phyloP scores from a whole-genome alignment of 2,113 vertebrate genomes.

The Muntiacus reevesi region DNA sequence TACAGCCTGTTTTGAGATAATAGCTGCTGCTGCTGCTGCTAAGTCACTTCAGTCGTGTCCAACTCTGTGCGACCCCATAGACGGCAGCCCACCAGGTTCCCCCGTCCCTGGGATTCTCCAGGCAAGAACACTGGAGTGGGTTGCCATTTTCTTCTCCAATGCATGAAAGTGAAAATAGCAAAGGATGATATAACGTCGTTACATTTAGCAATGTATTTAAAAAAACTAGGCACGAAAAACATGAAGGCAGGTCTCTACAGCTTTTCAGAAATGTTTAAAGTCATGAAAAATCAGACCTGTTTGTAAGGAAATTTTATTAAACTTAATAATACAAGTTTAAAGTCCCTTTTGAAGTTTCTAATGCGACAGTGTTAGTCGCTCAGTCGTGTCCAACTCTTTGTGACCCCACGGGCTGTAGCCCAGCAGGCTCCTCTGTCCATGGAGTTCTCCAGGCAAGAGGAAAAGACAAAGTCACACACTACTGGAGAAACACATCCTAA shows the following conservation, averaged over 20 bases:
- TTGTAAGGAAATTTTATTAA: not conserved
- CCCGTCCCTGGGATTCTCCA: too few species aligned
- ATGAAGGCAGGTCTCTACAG: not conserved
- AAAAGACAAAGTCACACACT: not conserved
- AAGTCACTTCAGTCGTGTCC: too few species aligned
- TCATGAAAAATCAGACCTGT: not conserved
- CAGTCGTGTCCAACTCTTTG: not conserved
- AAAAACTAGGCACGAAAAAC: not conserved
- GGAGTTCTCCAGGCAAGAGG: not conserved
- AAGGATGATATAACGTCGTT: not conserved
- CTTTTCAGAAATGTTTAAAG: not conserved
- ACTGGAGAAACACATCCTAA: not conserved
- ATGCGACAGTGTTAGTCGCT: not conserved
- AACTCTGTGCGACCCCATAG: too few species aligned
- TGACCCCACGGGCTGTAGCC: not conserved
- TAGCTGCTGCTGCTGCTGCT: not conserved
- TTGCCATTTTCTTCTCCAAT: too few species aligned
- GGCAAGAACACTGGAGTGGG: too few species aligned
- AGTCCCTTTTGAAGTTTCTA: not conserved
- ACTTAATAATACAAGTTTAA: not conserved
- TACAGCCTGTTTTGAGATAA: not conserved
- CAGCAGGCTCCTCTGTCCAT: not conserved
- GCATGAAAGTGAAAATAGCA: too few species aligned
- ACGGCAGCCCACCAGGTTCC: too few species aligned
- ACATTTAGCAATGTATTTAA: not conserved